Conservation (phyloP, 1,140 invertebrate genomes). For the Lordiphosa clarofinis region DNA sequence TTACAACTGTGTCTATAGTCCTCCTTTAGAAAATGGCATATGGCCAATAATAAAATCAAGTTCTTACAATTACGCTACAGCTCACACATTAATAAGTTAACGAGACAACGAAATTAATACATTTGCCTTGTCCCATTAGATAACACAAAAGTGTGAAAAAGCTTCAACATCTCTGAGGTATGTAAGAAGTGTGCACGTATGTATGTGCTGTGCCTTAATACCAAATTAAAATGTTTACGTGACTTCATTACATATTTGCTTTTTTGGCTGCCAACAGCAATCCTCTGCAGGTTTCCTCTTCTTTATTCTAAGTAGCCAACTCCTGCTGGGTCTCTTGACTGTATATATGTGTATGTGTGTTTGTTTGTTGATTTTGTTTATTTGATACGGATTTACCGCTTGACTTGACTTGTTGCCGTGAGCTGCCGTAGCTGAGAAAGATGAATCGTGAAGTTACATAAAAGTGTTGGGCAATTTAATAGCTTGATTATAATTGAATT, state of each 20-base stretch:
- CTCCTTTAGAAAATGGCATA: too few relatives aligned
- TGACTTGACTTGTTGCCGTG: slow-evolving; percentile 45
- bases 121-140: too few relatives aligned
- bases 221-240: slow-evolving; percentile 74
- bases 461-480: slow-evolving; percentile 1
- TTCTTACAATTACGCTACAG: slow-evolving; percentile 25
- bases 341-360: slow-evolving; percentile 5
- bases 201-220: slow-evolving; percentile 42
- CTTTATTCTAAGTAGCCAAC: slow-evolving; percentile 1
- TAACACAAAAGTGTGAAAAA: slow-evolving; percentile 5
- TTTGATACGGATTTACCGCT: slow-evolving; percentile 23
- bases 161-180: neutral
- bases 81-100: slow-evolving; percentile 46
- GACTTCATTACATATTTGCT: slow-evolving; percentile 64
- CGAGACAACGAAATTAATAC: slow-evolving; percentile 40
- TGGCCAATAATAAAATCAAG: slow-evolving; percentile 13
- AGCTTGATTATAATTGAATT: slow-evolving; percentile 23
- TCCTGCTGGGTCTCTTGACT: slow-evolving; percentile 1
- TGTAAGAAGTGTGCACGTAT: slow-evolving; percentile 14
- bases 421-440: slow-evolving; percentile 8
- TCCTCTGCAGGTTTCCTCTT: neutral
- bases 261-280: slow-evolving; percentile 5
- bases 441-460: neutral
- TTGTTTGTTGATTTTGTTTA: slow-evolving; percentile 16
- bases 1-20: too few relatives aligned